Evolutionary conservation across 2,113 vertebrate genomes (phyloP).

Genomic region (Ageneiosus marmoratus): DNA sequence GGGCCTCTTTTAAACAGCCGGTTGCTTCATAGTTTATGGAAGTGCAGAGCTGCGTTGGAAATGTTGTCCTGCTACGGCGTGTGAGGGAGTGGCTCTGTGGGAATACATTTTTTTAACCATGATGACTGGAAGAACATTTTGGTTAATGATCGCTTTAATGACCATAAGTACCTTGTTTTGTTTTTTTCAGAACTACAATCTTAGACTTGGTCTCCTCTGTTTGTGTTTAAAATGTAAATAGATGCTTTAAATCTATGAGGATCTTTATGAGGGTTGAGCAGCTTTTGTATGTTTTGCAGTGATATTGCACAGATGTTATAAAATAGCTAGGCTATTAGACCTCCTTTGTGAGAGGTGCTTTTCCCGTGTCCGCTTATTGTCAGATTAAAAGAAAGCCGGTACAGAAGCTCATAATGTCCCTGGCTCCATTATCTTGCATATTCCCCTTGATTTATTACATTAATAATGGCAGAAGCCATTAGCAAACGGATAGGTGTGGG

Average conservation of each 20-base stretch:
- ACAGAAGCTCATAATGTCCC: slow-evolving; percentile 27
- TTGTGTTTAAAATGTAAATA: slow-evolving; percentile 14
- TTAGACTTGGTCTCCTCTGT: not conserved
- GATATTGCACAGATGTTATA: not conserved
- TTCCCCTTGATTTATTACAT: slow-evolving; percentile 36
- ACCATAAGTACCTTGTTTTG: not conserved
- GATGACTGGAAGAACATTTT: not conserved
- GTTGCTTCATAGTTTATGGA: slow-evolving; percentile 52
- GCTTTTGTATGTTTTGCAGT: not conserved
- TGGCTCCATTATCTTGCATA: slow-evolving; percentile 20
- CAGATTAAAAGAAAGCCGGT: slow-evolving; percentile 25
- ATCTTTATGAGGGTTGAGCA: not conserved
- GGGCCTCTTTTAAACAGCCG: slow-evolving; percentile 43
- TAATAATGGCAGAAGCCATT: slow-evolving; percentile 32
- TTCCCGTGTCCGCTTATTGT: slow-evolving; percentile 8
- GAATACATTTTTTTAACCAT: slow-evolving; percentile 6
- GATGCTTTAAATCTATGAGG: not conserved
- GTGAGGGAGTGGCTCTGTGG: slow-evolving; percentile 18
- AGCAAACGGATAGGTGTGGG: slow-evolving; percentile 10
- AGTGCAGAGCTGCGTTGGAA: not conserved
- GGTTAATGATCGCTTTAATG: slow-evolving; percentile 9
- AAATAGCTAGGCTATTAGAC: slow-evolving; percentile 19
- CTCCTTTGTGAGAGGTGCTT: slow-evolving; percentile 7
- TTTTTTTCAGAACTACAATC: not conserved
- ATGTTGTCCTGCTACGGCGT: slow-evolving; percentile 27